Conservation (phyloP, 2,797 vertebrate genomes). For the Triplophysa yarkandensis region DNA sequence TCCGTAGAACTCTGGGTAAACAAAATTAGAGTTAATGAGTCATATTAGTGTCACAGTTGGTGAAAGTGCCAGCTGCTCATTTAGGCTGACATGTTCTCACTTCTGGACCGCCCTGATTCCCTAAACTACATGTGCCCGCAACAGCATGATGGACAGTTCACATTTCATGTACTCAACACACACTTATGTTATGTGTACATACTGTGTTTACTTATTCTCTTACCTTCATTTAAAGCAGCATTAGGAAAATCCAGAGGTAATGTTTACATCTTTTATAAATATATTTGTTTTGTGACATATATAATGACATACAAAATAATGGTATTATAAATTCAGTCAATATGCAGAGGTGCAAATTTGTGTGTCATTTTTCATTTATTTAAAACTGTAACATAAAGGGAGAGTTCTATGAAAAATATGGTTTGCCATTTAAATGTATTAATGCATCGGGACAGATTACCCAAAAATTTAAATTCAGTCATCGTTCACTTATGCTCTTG, state of each 20-base stretch:
- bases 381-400: neutral
- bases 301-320: neutral
- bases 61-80: slow-evolving; percentile 50
- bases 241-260: slow-evolving; percentile 99
- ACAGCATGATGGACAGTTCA: neutral
- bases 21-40: slow-evolving; percentile 59
- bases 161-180: slow-evolving; percentile 4
- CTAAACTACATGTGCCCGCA: slow-evolving; percentile 27
- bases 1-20: slow-evolving; percentile 44
- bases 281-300: slow-evolving; percentile 14
- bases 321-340: too few relatives aligned
- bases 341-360: neutral
- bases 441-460: too few relatives aligned
- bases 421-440: too few relatives aligned
- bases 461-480: too few relatives aligned
- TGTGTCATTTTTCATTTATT: neutral
- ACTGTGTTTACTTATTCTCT: slow-evolving; percentile 40
- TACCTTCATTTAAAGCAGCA: slow-evolving; percentile 87
- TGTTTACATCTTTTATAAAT: slow-evolving; percentile 58
- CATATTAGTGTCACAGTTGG: slow-evolving; percentile 49
- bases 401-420: neutral
- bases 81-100: slow-evolving; percentile 53
- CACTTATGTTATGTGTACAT: neutral
- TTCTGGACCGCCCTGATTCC: slow-evolving; percentile 44
- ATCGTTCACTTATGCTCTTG: too few relatives aligned